Evolutionary conservation across 2,888 invertebrate species (phyloP).

Genomic region (Agrochola circellaris): DNA sequence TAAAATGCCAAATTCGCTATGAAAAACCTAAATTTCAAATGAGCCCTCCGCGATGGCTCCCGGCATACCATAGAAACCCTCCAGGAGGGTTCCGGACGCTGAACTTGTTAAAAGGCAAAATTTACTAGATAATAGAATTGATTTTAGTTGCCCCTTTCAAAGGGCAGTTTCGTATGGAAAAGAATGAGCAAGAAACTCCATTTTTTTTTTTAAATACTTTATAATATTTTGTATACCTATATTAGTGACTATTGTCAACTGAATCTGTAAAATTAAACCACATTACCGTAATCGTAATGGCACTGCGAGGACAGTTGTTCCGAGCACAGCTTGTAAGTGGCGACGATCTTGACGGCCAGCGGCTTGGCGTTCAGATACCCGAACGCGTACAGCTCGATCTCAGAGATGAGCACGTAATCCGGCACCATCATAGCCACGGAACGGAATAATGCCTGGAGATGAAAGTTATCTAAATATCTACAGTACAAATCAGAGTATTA

Average conservation of each 20-base stretch:
- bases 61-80: too few species aligned
- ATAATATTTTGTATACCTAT: too few species aligned
- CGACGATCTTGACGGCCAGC: slow-evolving; percentile 97
- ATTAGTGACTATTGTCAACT: not conserved
- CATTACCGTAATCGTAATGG: slow-evolving; percentile 97
- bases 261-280: not conserved
- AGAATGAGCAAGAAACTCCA: too few species aligned
- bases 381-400: slow-evolving; percentile 97
- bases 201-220: too few species aligned
- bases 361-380: slow-evolving; percentile 97
- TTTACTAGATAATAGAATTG: not conserved
- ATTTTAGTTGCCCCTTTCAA: not conserved
- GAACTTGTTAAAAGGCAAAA: too few species aligned
- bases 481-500: not conserved
- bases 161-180: not conserved
- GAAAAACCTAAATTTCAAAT: too few species aligned
- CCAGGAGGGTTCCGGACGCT: too few species aligned
- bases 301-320: slow-evolving; percentile 98
- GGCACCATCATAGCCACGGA: slow-evolving; percentile 99
- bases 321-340: slow-evolving; percentile 97
- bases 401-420: slow-evolving; percentile 98
- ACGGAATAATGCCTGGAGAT: slow-evolving; percentile 94
- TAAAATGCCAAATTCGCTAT: too few species aligned
- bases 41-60: too few species aligned
- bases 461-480: not conserved